phyloP scores from a whole-genome alignment of 53 echinoderm and acorn worm species.

The Mesocentrotus franciscanus region DNA sequence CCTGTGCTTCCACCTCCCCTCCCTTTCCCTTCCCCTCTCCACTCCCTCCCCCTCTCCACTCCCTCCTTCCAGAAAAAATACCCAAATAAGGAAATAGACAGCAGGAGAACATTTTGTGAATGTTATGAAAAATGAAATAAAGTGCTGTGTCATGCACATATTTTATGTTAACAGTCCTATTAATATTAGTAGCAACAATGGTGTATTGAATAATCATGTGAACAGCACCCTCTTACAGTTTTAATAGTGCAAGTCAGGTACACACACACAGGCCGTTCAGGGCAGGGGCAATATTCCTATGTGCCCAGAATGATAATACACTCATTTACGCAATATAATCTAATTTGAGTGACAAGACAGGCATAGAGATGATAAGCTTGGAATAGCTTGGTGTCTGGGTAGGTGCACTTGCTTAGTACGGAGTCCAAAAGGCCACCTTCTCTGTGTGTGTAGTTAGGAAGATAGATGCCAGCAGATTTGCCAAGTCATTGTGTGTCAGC shows the following conservation, averaged over 20 bases:
- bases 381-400: not conserved
- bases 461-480: constrained; percentile 3
- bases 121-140: not conserved
- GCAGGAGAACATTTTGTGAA: not conserved
- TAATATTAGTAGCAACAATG: not conserved
- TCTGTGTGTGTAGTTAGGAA: not conserved
- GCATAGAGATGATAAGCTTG: not conserved
- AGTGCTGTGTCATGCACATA: not conserved
- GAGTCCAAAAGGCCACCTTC: constrained; percentile 4
- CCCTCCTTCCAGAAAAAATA: too few relatives aligned
- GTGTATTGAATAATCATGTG: not conserved
- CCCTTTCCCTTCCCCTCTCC: too few relatives aligned
- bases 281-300: not conserved
- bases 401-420: not conserved
- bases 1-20: too few relatives aligned
- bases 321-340: not conserved
- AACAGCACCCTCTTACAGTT: constrained; percentile 12
- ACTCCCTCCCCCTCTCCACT: too few relatives aligned
- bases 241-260: not conserved
- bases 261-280: not conserved
- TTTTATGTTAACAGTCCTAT: not conserved
- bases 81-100: not conserved
- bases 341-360: constrained; percentile 22
- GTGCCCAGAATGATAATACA: not conserved
- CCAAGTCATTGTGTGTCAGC: constrained; percentile 17